Evolutionary conservation across 2,113 vertebrate genomes (phyloP).

Genomic region (Mungos mungo): DNA sequence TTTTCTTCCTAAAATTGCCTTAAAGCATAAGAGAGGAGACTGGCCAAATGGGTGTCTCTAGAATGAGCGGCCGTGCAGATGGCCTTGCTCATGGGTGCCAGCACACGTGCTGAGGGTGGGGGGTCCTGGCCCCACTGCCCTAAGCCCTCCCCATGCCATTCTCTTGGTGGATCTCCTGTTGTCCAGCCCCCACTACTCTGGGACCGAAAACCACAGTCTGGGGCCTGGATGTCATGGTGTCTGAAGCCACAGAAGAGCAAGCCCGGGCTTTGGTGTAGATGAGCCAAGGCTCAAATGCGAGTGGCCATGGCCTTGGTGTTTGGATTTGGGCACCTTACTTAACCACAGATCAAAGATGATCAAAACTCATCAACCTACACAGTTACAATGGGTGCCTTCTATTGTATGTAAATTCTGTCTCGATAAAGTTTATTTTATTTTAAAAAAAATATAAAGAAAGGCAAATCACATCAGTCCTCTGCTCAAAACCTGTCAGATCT

Average conservation of each 20-base stretch:
- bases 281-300: background rate
- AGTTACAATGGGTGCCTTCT: background rate
- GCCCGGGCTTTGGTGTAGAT: background rate
- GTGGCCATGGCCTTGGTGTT: background rate
- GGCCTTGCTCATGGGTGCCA: background rate
- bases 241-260: background rate
- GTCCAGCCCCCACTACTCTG: background rate
- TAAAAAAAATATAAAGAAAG: background rate
- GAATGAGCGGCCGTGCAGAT: rapidly evolving
- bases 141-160: background rate
- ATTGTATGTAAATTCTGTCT: background rate
- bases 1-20: background rate
- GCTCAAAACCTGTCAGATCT: background rate
- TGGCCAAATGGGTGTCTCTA: background rate
- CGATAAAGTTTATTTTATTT: background rate
- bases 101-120: background rate
- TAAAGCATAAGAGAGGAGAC: background rate
- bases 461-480: background rate
- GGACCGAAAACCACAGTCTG: background rate
- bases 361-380: background rate
- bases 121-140: background rate
- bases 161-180: background rate
- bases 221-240: too few species aligned
- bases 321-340: background rate
- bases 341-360: background rate